Evolutionary conservation across 2,888 invertebrate genomes (phyloP).

Genomic region (Acanthosoma haemorrhoidale): DNA sequence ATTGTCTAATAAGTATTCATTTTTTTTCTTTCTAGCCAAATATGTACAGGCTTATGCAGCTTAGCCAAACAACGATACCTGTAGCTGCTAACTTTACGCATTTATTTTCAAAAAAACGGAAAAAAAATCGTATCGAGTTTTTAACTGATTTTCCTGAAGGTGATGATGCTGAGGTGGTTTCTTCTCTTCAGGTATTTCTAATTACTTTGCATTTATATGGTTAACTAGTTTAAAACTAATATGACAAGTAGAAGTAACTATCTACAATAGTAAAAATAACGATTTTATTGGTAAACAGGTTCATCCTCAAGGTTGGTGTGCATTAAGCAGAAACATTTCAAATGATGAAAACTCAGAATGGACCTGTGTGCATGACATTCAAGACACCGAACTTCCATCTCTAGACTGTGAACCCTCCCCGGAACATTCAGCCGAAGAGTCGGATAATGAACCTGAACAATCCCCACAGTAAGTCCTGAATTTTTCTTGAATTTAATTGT

Average conservation of each 20-base stretch:
- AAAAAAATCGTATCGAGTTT: constrained; percentile 80
- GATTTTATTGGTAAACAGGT: constrained; percentile 54
- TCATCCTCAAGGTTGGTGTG: constrained; percentile 86
- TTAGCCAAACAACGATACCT: constrained; percentile 74
- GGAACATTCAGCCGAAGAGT: constrained; percentile 34
- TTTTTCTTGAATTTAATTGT: too few relatives aligned
- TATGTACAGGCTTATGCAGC: constrained; percentile 82
- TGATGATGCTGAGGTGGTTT: constrained; percentile 85
- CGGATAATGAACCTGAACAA: constrained; percentile 33
- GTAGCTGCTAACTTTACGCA: constrained; percentile 74
- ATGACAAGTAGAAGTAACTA: too few relatives aligned
- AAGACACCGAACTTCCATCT: constrained; percentile 50
- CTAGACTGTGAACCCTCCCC: constrained; percentile 28
- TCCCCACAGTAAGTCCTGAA: background rate
- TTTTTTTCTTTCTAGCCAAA: constrained; percentile 63
- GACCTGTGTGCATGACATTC: constrained; percentile 92
- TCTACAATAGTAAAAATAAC: background rate
- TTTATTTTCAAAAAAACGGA: constrained; percentile 66
- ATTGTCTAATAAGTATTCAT: background rate
- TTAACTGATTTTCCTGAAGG: constrained; percentile 81
- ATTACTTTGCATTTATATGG: background rate
- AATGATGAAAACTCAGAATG: constrained; percentile 84
- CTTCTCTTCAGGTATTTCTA: constrained; percentile 65
- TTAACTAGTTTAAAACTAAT: background rate
- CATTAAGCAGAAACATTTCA: constrained; percentile 80